Conservation (phyloP, 2,113 vertebrate genomes). For the Leuciscus idus region DNA sequence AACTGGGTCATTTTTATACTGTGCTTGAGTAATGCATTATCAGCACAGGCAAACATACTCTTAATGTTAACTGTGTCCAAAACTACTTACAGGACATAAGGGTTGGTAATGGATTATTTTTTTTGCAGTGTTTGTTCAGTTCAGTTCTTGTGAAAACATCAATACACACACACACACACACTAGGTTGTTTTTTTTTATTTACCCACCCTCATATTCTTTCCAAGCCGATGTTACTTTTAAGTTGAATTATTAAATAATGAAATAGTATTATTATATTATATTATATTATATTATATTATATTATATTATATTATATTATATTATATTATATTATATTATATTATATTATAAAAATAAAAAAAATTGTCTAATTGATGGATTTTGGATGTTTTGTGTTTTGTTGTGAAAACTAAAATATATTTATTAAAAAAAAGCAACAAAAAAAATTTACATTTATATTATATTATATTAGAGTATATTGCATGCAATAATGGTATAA, state of each 20-base stretch:
- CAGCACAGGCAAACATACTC: slow-evolving; percentile 3
- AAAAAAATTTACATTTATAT: too few species aligned
- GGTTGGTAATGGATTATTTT: not conserved
- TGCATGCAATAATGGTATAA: too few species aligned
- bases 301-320: not conserved
- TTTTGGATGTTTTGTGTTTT: too few species aligned
- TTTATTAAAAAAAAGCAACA: too few species aligned
- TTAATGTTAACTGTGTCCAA: not conserved
- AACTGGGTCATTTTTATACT: slow-evolving; percentile 39
- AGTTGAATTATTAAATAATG: not conserved
- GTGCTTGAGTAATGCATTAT: slow-evolving; percentile 28
- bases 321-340: not conserved
- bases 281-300: not conserved
- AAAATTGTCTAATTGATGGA: too few species aligned
- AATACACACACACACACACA: not conserved
- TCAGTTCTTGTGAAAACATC: not conserved
- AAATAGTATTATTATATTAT: not conserved
- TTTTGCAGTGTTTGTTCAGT: not conserved
- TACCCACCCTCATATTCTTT: not conserved
- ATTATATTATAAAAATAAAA: not conserved
- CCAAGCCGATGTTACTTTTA: not conserved
- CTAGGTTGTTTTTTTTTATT: not conserved
- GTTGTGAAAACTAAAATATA: too few species aligned
- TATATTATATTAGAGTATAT: not conserved
- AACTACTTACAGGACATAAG: not conserved